A percentile compares a stretch with the other conserved stretches of the same genome.
Conservation (phyloP, 2,113 vertebrate genomes). For the Camelus bactrianus region DNA sequence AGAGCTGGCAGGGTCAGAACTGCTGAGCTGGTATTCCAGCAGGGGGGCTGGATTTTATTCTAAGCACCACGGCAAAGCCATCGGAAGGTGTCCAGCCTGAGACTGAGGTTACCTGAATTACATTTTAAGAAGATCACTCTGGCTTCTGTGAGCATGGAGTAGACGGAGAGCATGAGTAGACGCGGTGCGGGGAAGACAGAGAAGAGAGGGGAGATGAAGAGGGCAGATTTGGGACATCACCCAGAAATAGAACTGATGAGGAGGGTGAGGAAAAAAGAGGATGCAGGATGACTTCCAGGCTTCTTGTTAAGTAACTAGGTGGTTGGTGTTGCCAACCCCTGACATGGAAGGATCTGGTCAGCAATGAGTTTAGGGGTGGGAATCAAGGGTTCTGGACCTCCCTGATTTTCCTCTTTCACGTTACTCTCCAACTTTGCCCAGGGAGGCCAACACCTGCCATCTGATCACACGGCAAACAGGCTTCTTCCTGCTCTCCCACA, state of each 20-base stretch:
- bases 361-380: neutral
- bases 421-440: neutral
- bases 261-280: neutral
- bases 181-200: neutral
- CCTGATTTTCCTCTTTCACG: neutral
- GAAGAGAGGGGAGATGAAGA: neutral
- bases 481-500: neutral
- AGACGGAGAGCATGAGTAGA: neutral
- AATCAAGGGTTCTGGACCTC: neutral
- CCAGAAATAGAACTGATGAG: neutral
- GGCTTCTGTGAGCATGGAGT: neutral
- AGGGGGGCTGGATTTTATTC: neutral
- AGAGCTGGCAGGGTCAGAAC: neutral
- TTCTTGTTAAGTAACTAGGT: neutral
- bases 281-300: no score
- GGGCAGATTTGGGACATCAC: neutral
- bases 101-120: conserved; percentile 63
- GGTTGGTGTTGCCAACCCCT: neutral
- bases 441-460: neutral
- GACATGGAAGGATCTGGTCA: neutral
- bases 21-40: neutral
- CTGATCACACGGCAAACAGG: neutral
- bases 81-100: neutral
- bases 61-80: conserved; percentile 38
- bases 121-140: conserved; percentile 61